phyloP scores from a whole-genome alignment of 2,113 vertebrate genomes.

The Ascaphus truei region DNA sequence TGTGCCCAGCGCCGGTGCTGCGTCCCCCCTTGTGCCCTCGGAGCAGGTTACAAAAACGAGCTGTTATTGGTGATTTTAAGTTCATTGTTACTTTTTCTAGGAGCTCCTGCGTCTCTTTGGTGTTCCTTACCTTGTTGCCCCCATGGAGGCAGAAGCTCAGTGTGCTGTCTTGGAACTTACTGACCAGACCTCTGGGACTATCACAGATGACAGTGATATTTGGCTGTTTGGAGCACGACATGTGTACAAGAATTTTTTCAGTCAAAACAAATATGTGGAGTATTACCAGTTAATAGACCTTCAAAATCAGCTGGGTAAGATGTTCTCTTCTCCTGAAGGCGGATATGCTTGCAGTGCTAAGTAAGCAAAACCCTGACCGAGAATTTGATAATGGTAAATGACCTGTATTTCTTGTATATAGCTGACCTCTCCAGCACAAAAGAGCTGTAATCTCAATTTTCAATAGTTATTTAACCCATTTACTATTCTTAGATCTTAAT shows the following conservation, averaged over 20 bases:
- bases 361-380: too few species aligned
- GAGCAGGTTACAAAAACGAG: too few species aligned
- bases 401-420: too few species aligned
- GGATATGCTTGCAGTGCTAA: too few species aligned
- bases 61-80: too few species aligned
- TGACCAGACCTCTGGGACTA: slow-evolving; percentile 91
- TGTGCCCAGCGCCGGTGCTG: too few species aligned
- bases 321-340: not conserved
- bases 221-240: slow-evolving; percentile 95
- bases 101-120: slow-evolving; percentile 90
- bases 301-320: slow-evolving; percentile 87
- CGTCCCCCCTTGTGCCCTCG: too few species aligned
- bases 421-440: too few species aligned
- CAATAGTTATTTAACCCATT: too few species aligned
- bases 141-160: slow-evolving; percentile 93
- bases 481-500: too few species aligned
- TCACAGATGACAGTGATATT: slow-evolving; percentile 95
- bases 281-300: slow-evolving; percentile 87
- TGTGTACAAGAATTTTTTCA: slow-evolving; percentile 97
- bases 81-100: slow-evolving; percentile 58
- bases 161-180: slow-evolving; percentile 82
- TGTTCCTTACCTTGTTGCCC: slow-evolving; percentile 86
- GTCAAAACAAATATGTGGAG: slow-evolving; percentile 83
- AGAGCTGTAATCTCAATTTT: too few species aligned
- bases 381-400: too few species aligned